Evolutionary conservation across 64 coral and sea anemone species (phyloP), one percentile per base, ranked within the genome.

Genomic region (Montipora efflorescens): DNA sequence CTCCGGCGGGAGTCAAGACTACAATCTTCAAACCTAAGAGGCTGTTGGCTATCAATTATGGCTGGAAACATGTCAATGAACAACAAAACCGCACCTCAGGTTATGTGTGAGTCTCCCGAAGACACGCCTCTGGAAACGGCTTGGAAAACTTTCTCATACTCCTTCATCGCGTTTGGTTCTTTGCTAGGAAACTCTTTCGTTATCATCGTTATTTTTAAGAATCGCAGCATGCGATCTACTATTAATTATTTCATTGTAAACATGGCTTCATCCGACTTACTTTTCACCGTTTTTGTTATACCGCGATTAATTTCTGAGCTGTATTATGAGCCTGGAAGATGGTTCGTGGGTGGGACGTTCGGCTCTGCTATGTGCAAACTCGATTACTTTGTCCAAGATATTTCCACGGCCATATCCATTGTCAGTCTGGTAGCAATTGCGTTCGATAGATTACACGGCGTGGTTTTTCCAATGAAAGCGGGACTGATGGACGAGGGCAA

Each of bases 391-490:
- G 16, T 84, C 7, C 81, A 84, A 64, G 81, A 84, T 48, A 45
- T 84, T 2, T 47, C 81, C 2, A 94, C 92, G 0, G 76, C 92
- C 50, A 87, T 94, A 7, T 94, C 92, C 0, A 83, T 94, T 53
- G 45, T 90, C 52, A 94, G 92, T 45, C 68, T 94, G 50, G 66
- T 82, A 0, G 92, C 81, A 3, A 94, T 90, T 8, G 87, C 87
- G 0, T 5, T 90, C 49, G 92, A 94, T 12, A 64, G 92, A 16
- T 94, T 94, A 45, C 80, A 94, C 47, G 92, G 77, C 1, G 81
- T 94, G 59, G 77, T 94, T 14, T 94, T 72, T 70, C 87, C 92
- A 14, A 61, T 94, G 87, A 83, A 89, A 50, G 44, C 75, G 4
- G 48, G 48, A 23, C 23, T 74, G 2, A 94, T 83, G 25, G 70